phyloP scores from a whole-genome alignment of 2,113 vertebrate species.

The Calyptomena viridis region DNA sequence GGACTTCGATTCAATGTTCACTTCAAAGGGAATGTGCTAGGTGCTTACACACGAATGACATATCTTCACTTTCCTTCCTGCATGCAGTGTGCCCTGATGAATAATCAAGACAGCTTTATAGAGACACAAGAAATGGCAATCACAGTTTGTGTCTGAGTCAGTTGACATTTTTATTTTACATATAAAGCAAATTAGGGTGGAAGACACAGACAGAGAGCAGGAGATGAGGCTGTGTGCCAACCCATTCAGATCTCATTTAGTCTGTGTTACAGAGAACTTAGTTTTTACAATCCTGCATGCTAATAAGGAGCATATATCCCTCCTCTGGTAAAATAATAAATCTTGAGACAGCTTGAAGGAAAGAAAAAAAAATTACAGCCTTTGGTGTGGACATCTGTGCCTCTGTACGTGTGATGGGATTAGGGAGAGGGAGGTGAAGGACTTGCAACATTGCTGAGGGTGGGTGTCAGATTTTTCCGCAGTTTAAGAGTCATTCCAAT shows the following conservation, averaged over 20 bases:
- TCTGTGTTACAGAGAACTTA: neutral
- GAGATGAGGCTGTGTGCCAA: neutral
- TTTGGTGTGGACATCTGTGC: neutral
- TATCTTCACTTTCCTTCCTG: neutral
- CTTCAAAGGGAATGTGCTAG: conserved; percentile 23
- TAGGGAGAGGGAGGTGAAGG: neutral
- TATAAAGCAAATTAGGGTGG: conserved; percentile 36
- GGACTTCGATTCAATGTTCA: conserved; percentile 5
- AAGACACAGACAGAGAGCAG: conserved; percentile 36
- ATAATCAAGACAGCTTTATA: conserved; percentile 37
- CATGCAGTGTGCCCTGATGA: neutral
- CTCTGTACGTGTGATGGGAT: neutral
- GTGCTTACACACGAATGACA: neutral
- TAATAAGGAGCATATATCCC: neutral
- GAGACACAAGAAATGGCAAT: neutral
- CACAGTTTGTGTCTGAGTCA: conserved; percentile 43
- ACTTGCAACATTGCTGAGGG: neutral
- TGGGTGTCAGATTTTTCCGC: neutral
- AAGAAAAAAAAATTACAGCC: neutral
- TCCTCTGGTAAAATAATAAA: neutral
- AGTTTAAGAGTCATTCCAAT: neutral
- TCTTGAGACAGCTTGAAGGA: neutral
- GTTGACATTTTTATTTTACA: conserved; percentile 37
- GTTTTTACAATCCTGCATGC: neutral
- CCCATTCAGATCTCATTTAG: conserved; percentile 25